A percentile compares a stretch with the other conserved stretches of the same genome.
Evolutionary conservation across 2,888 invertebrate species (phyloP).

Genomic region (Patella ulyssiponensis): DNA sequence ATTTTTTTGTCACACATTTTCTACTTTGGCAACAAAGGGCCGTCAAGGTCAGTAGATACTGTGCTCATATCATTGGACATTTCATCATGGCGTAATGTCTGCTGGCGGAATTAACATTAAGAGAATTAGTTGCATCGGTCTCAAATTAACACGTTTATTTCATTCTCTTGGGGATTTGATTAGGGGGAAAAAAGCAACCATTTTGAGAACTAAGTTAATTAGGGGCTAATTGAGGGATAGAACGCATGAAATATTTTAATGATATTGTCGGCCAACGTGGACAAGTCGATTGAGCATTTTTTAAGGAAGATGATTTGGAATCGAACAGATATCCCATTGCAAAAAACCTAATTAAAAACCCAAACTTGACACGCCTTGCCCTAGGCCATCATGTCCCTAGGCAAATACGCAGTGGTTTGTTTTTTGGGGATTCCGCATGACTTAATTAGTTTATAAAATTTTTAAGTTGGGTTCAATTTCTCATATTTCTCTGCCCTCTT

Average conservation of each 20-base stretch:
- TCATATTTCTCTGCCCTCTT: too few relatives aligned
- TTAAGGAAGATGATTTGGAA: background rate
- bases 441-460: too few relatives aligned
- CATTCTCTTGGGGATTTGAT: background rate
- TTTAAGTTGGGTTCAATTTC: too few relatives aligned
- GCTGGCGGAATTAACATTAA: background rate
- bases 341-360: background rate
- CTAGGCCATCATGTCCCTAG: background rate
- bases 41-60: background rate
- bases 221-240: slow-evolving; percentile 5
- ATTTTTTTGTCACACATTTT: background rate
- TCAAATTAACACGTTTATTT: slow-evolving; percentile 13
- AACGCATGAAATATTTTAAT: slow-evolving; percentile 4
- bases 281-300: slow-evolving; percentile 6
- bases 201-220: slow-evolving; percentile 7
- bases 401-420: background rate
- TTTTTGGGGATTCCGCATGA: background rate
- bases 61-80: background rate
- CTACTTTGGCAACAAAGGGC: background rate
- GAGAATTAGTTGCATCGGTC: slow-evolving; percentile 12
- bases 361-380: slow-evolving; percentile 4
- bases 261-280: background rate
- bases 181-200: background rate
- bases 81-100: background rate
- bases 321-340: background rate